Conservation (phyloP, 2,113 vertebrate species). For the Brienomyrus longianalis region DNA sequence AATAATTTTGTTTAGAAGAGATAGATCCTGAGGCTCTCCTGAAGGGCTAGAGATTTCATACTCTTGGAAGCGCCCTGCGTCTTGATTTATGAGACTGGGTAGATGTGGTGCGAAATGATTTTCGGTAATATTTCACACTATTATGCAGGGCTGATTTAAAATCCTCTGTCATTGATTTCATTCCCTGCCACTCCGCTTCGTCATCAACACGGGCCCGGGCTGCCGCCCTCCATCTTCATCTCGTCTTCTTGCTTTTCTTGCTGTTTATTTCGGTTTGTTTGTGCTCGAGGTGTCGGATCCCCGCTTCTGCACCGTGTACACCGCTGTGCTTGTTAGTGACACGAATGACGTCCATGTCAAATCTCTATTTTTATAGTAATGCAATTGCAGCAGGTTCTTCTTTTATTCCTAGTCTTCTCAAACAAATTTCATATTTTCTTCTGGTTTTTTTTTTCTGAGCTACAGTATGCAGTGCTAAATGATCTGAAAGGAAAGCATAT, state of each 20-base stretch:
- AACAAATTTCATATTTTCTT: background rate
- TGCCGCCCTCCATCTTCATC: background rate
- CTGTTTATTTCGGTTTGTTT: background rate
- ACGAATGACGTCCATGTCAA: background rate
- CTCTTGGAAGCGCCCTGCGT: background rate
- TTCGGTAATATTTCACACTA: background rate
- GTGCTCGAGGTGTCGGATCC: background rate
- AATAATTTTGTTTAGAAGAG: background rate
- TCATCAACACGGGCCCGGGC: background rate
- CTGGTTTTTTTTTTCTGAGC: background rate
- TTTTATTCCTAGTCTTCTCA: background rate
- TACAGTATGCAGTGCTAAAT: background rate
- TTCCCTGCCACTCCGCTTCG: background rate
- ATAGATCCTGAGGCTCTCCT: background rate
- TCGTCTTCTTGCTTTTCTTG: background rate
- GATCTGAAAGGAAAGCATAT: background rate
- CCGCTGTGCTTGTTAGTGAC: slow-evolving; percentile 1
- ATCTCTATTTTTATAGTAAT: slow-evolving; percentile 4
- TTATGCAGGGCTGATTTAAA: background rate
- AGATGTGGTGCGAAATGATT: background rate
- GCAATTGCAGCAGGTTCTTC: background rate
- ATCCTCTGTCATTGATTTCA: background rate
- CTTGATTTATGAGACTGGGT: background rate
- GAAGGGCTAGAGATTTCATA: background rate
- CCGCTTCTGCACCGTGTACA: background rate